A percentile compares a stretch with the other conserved stretches of the same genome.
phyloP scores from a whole-genome alignment of 2,888 invertebrate genomes.

The Empis livida region DNA sequence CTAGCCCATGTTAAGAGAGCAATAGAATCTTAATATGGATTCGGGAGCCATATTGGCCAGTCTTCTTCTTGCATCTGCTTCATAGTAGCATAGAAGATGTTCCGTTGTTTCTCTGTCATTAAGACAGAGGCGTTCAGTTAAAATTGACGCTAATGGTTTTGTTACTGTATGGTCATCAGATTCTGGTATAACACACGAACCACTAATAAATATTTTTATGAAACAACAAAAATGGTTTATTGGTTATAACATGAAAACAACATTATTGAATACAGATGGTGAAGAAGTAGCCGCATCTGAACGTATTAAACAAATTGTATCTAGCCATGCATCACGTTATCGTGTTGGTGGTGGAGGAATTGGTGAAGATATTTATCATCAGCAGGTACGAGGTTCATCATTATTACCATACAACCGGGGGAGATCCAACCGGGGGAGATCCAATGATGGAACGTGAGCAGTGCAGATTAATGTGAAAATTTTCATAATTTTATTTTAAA shows the following conservation, averaged over 20 bases:
- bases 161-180: slow-evolving; percentile 88
- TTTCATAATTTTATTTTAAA: no score
- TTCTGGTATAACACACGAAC: slow-evolving; percentile 69
- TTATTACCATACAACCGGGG: no score
- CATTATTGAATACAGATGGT: slow-evolving; percentile 63
- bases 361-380: neutral
- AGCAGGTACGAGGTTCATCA: no score
- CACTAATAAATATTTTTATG: slow-evolving; percentile 83
- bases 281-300: slow-evolving; percentile 56
- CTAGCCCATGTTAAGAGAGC: no score
- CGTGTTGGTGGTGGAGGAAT: slow-evolving; percentile 35
- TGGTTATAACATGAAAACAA: slow-evolving; percentile 70
- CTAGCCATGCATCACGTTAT: slow-evolving; percentile 50
- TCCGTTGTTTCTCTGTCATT: no score
- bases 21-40: no score
- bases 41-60: no score
- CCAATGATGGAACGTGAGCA: no score
- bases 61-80: no score
- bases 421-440: no score
- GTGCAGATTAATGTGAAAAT: no score
- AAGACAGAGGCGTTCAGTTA: slow-evolving; percentile 70
- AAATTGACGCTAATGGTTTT: slow-evolving; percentile 61
- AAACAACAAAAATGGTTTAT: slow-evolving; percentile 80
- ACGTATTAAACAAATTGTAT: slow-evolving; percentile 47
- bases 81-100: no score